Evolutionary conservation across 2,113 vertebrate genomes (phyloP).

Genomic region (Takifugu bimaculatus): DNA sequence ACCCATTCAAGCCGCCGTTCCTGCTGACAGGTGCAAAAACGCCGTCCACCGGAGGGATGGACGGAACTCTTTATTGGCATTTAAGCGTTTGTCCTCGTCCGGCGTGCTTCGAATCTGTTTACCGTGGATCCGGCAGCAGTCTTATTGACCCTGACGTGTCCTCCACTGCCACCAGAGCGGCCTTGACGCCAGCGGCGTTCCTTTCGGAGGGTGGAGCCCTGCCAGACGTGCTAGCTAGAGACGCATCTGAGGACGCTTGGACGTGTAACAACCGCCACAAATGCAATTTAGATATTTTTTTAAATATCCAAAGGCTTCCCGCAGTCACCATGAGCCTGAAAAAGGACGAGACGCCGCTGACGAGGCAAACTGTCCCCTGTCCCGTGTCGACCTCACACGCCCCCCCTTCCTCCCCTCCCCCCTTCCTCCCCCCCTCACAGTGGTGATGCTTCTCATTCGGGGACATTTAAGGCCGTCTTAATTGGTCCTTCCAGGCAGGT

Average conservation of each 20-base stretch:
- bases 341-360: background rate
- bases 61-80: slow-evolving; percentile 25
- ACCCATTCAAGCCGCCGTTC: background rate
- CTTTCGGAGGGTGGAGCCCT: slow-evolving; percentile 25
- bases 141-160: slow-evolving; percentile 46
- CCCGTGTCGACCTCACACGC: slow-evolving; percentile 17
- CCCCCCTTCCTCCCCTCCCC: background rate
- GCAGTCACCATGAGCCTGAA: background rate
- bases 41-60: slow-evolving; percentile 5
- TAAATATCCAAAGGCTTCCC: background rate
- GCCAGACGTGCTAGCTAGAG: background rate
- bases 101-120: slow-evolving; percentile 51
- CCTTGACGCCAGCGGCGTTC: slow-evolving; percentile 14
- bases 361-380: background rate
- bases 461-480: slow-evolving; percentile 41
- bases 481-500: slow-evolving; percentile 59
- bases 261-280: no score
- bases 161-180: slow-evolving; percentile 21
- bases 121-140: slow-evolving; percentile 38
- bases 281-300: no score
- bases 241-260: no score
- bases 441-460: slow-evolving; percentile 20
- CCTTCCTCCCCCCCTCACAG: background rate
- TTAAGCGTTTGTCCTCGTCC: slow-evolving; percentile 36
- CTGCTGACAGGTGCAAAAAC: background rate